Evolutionary conservation across 2,888 invertebrate species (phyloP), one percentile per base, ranked within the genome.

Genomic region (Lepidocyrtoides sp.): DNA sequence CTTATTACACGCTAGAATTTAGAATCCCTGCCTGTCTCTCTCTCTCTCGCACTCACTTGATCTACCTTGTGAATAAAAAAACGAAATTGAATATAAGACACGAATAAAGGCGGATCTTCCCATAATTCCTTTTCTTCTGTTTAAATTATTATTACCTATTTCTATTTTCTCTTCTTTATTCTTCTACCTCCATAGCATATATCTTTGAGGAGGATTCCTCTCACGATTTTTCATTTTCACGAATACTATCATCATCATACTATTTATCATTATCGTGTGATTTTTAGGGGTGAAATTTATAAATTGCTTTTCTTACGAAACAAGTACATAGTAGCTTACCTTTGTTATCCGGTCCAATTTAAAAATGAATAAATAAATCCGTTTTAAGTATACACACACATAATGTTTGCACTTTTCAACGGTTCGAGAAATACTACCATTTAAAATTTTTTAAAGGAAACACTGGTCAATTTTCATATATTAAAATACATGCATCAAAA

Each of bases 281-380:
- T 3, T 57, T 57, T 57, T 8, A n/a, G 57, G 20, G 20, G 5
- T 57, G 10, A 8, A 57, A 57, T 5, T 7, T 57, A 23, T 23
- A n/a, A 57, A 20, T 57, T 57, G n/a, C 17, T 23, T 57, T 20
- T 57, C 7, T 36, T n/a, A 41, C 48, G 48, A 2, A 69, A 36
- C 2, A 32, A 36, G n/a, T 32, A 41, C 7, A 36, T 60, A 20
- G 14, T 60, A 23, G 23, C 91, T 91, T 85, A 91, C 91, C 91
- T 84, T 91, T 84, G 72, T 91, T 54, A 84, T 85, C 89, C 89
- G 89, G 85, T 91, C 91, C 91, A 91, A 91, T 32, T 20, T 60
- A 12, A 63, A 14, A 26, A 2, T 57, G 4, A 48, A 51, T 17
- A 48, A 8, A 54, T n/a, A 63, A 63, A 63, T 63, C 63, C 63